phyloP scores from a whole-genome alignment of 2,888 invertebrate genomes.

The Agriopis aurantiaria region DNA sequence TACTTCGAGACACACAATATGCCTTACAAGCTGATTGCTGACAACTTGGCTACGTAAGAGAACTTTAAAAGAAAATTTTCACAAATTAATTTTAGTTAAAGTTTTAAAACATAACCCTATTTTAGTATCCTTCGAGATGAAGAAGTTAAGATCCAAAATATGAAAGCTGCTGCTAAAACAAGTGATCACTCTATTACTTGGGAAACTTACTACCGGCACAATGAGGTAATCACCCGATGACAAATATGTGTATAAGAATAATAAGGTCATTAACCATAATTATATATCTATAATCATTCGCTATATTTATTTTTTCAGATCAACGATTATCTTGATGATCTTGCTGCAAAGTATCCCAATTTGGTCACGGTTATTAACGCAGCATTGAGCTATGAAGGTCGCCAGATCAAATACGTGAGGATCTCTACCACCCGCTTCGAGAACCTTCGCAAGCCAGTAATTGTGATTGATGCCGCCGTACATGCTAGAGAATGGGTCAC shows the following conservation, averaged over 20 bases:
- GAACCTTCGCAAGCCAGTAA: slow-evolving; percentile 81
- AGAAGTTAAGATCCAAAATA: slow-evolving; percentile 58
- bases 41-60: slow-evolving; percentile 74
- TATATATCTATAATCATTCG: background rate
- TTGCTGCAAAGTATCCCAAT: slow-evolving; percentile 77
- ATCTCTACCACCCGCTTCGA: slow-evolving; percentile 84
- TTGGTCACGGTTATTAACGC: slow-evolving; percentile 84
- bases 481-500: slow-evolving; percentile 92
- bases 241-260: background rate
- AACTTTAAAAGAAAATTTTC: background rate
- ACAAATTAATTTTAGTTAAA: too few relatives aligned
- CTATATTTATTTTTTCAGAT: slow-evolving; percentile 70
- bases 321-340: slow-evolving; percentile 74
- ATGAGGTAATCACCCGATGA: slow-evolving; percentile 58
- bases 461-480: slow-evolving; percentile 88
- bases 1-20: slow-evolving; percentile 66
- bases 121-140: slow-evolving; percentile 71
- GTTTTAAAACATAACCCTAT: slow-evolving; percentile 15
- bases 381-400: slow-evolving; percentile 86
- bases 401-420: slow-evolving; percentile 86
- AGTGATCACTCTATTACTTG: slow-evolving; percentile 68
- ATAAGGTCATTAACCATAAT: background rate
- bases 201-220: slow-evolving; percentile 70
- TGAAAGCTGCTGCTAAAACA: slow-evolving; percentile 55
- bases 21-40: slow-evolving; percentile 64